Evolutionary conservation across 1,140 invertebrate species (phyloP), one percentile per base, ranked within the genome.

Genomic region (Diorhabda elongata): DNA sequence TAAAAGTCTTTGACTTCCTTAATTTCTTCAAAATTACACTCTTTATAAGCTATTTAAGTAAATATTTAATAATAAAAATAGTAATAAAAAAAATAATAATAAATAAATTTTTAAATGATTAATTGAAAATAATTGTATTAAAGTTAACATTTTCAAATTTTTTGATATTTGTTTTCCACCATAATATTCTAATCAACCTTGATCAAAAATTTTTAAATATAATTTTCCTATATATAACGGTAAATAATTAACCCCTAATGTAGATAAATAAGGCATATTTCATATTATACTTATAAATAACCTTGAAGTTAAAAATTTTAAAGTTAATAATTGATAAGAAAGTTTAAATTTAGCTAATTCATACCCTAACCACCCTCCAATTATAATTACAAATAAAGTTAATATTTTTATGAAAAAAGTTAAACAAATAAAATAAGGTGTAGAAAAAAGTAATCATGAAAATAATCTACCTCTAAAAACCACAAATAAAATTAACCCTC

Each of bases 11-110:
- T 63, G 73, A 81, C 79, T 81, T 78, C 81, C 81, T 76, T 82
- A 84, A 85, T 82, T 85, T 84, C 83, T 86, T 86, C 85, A 87
- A 82, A 84, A 82, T 84, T 79, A 83, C 75, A 77, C 84, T 86
- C 83, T 86, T 79, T 74, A 81, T 86, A 86, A 86, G 85, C 84
- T 86, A 87, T 82, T 81, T 84, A 81, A 84, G 79, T 82, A 67
- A 45, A 76, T 78, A 80, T 77, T 66, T 3, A 78, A 77, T 76
- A 75, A 73, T 78, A 61, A 61, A 77, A 78, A 78, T 79, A 75
- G 71, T 79, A 73, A 76, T 73, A 72, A 81, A 79, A 80, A 78
- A 74, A 81, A 77, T 72, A 77, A 67, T 77, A 80, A 79, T 72
- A 80, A 81, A 74, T 80, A 74, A 82, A 84, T 80, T 75, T 79